Evolutionary conservation across 2,113 vertebrate genomes (phyloP), one percentile per base, ranked within the genome.

Genomic region (Silurus meridionalis): DNA sequence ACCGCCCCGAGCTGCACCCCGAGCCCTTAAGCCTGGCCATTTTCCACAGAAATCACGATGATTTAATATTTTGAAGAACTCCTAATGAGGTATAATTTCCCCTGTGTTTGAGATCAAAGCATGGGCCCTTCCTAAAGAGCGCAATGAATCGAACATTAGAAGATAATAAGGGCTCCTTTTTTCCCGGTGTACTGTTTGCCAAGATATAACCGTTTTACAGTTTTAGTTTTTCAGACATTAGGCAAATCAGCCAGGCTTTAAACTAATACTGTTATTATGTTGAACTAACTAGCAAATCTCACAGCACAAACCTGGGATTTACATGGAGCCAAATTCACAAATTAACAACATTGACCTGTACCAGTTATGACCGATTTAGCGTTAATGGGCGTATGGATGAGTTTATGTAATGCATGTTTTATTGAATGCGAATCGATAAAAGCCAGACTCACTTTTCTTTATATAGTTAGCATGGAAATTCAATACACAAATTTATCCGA

Each of bases 61-160:
- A 64, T 66, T 28, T 67, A 82, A 82, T 87, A 60, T 66, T 87
- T 87, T 66, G 13, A 83, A 66, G 64, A 10, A 25, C 48, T 48
- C 25, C 10, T 82, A 74, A 82, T 82, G 57, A 82, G 25, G 17
- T 21, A 17, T 75, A 64, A 82, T 82, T 83, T 60, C 58, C 58
- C 58, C 25, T 28, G 46, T 60, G 67, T 53, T 25, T 60, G 58
- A 72, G 57, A 82, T 82, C 58, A 83, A 55, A 78, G 67, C 63
- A 53, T 82, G 63, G 25, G 60, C 71, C 14, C 9, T 25, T 64
- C 11, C 69, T 82, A 64, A 82, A 82, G 25, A 86, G 25, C 7
- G 2, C 63, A 60, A 75, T 66, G 48, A 75, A 82, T 37, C 53
- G 25, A 63, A 46, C 58, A 77, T 78, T 15, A 55, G 1, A 55